These are phyloP conservation scores for Trissoscelio sp. DNA, from an alignment of 2,888 invertebrate genomes.

Conservation along the genomic window DNA sequence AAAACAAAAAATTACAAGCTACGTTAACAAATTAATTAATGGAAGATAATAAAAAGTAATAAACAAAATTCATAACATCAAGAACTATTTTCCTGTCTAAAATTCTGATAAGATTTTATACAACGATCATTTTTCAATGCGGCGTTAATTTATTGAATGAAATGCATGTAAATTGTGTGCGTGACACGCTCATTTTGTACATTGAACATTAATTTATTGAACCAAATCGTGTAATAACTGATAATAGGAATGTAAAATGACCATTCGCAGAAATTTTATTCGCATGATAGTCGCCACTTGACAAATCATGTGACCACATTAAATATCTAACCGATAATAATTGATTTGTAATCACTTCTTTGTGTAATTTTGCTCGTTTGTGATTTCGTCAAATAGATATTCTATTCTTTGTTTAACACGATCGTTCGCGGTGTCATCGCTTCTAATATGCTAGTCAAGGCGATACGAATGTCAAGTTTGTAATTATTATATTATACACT, in stretches of 20 bases:
- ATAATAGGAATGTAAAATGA: no score
- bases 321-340: no score
- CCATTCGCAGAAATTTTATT: no score
- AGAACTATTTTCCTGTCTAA: constrained; percentile 47
- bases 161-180: constrained; percentile 42
- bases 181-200: constrained; percentile 67
- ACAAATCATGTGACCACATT: no score
- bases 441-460: constrained; percentile 81
- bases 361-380: constrained; percentile 68
- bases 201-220: constrained; percentile 70
- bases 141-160: constrained; percentile 41
- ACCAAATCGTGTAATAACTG: constrained; percentile 3
- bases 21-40: constrained; percentile 9
- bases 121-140: constrained; percentile 52
- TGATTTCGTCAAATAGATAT: constrained; percentile 26
- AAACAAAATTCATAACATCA: constrained; percentile 22
- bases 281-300: no score
- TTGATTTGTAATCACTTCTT: constrained; percentile 41
- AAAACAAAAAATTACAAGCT: constrained; percentile 6
- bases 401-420: constrained; percentile 69
- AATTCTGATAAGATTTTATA: constrained; percentile 52
- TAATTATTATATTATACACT: constrained; percentile 72
- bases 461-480: constrained; percentile 77
- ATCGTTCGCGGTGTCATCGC: constrained; percentile 74
- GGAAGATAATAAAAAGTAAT: background rate